Evolutionary conservation across 2,888 invertebrate genomes (phyloP).

Genomic region (Polyommatus iphigenia): DNA sequence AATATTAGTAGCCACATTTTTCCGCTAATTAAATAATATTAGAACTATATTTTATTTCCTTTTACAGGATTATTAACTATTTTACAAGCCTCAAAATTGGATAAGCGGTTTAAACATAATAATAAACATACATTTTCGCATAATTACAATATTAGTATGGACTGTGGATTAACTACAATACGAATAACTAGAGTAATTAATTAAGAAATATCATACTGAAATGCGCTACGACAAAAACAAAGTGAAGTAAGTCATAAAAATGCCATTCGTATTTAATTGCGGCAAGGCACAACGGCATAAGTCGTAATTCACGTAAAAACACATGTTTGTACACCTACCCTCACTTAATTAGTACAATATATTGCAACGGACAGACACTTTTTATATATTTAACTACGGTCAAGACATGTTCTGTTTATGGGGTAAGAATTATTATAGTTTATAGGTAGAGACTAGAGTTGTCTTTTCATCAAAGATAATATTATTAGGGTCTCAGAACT

Average conservation of each 20-base stretch:
- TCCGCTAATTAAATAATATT: too few species aligned
- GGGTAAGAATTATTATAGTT: neutral
- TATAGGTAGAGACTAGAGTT: neutral
- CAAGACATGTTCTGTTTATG: slow-evolving; percentile 7
- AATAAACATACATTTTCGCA: neutral
- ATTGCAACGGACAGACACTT: neutral
- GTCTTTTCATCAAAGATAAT: too few species aligned
- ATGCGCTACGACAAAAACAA: neutral
- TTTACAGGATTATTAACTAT: too few species aligned
- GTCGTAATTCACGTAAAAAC: slow-evolving; percentile 19
- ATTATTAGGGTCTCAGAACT: too few species aligned
- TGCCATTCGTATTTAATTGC: slow-evolving; percentile 30
- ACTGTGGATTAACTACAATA: neutral
- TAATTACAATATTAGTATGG: neutral
- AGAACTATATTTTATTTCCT: too few species aligned
- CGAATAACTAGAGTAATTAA: neutral
- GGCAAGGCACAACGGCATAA: neutral
- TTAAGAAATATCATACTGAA: neutral
- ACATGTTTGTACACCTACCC: slow-evolving; percentile 20
- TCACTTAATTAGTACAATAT: neutral
- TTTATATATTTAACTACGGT: slow-evolving; percentile 1
- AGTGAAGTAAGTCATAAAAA: slow-evolving; percentile 23
- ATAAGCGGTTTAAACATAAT: too few species aligned
- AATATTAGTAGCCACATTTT: too few species aligned
- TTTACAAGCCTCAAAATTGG: too few species aligned